These are phyloP conservation scores for Andrena bicolor DNA, from an alignment of 2,888 invertebrate genomes.

Conservation along the genomic window DNA sequence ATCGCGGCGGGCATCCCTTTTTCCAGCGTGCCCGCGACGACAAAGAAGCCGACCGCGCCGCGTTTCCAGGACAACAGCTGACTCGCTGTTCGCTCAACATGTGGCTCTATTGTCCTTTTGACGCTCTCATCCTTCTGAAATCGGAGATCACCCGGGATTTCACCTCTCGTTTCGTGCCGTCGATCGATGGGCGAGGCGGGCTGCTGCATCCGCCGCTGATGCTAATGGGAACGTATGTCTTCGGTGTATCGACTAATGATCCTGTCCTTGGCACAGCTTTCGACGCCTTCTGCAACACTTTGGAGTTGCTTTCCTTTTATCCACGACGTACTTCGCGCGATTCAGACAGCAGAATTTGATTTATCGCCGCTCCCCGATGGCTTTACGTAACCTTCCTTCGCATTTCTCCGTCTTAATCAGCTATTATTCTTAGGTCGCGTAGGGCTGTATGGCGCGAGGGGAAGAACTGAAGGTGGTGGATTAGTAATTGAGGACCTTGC, in stretches of 20 bases:
- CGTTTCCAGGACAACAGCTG: constrained; percentile 27
- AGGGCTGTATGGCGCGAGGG: neutral
- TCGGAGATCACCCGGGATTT: constrained; percentile 6
- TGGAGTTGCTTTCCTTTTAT: constrained; percentile 3
- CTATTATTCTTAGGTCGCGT: neutral
- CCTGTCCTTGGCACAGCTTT: constrained; percentile 45
- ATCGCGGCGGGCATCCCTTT: constrained; percentile 34
- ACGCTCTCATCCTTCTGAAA: neutral
- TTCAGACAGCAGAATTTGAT: constrained; percentile 26
- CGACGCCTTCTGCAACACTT: neutral
- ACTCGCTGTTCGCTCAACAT: constrained; percentile 30
- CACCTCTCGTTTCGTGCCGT: neutral
- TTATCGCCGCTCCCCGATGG: neutral
- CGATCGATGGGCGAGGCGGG: constrained; percentile 21
- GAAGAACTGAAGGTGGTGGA: neutral
- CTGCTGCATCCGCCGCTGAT: neutral
- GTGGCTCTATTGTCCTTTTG: constrained; percentile 20
- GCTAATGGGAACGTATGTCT: constrained; percentile 18
- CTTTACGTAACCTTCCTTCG: no score
- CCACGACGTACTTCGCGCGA: neutral
- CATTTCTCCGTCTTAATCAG: neutral
- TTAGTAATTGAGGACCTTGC: no score
- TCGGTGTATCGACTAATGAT: constrained; percentile 31
- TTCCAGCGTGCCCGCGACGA: constrained; percentile 8
- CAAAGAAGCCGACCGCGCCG: constrained; percentile 24